A percentile compares a stretch with the other conserved stretches of the same genome.
These are phyloP conservation scores for Pseudomyrmex flavicornis DNA, from an alignment of 1,140 invertebrate genomes.

Conservation along the genomic window DNA sequence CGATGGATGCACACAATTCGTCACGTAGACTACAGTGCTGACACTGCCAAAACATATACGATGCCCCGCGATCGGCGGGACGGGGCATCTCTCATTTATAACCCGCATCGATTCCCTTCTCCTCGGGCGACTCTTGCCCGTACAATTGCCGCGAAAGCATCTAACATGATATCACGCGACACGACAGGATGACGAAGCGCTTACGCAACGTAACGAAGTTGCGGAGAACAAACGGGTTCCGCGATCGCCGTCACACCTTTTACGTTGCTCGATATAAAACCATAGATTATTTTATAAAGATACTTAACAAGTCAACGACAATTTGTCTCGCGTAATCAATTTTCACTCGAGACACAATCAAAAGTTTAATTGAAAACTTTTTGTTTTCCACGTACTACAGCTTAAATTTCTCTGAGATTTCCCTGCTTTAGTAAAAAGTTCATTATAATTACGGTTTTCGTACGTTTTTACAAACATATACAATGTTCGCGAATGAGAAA, in stretches of 20 bases:
- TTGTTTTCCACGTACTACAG: no score
- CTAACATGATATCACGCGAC: conserved; percentile 23
- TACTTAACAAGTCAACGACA: no score
- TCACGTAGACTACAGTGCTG: conserved; percentile 44
- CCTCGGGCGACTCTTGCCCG: conserved; percentile 1
- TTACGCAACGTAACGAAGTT: conserved; percentile 8
- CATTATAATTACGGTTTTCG: conserved; percentile 3
- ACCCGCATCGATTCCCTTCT: conserved; percentile 22
- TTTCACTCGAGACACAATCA: no score
- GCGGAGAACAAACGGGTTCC: neutral
- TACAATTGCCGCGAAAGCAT: conserved; percentile 34
- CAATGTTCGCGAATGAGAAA: neutral
- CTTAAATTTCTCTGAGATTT: no score
- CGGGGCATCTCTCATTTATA: conserved; percentile 37
- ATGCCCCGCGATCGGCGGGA: neutral
- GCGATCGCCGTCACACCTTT: neutral
- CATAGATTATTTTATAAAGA: no score
- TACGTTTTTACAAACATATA: neutral
- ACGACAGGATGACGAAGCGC: conserved; percentile 14
- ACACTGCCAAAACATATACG: conserved; percentile 59
- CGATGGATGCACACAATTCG: conserved; percentile 55
- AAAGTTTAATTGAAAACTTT: no score
- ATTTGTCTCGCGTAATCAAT: no score
- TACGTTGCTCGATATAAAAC: no score
- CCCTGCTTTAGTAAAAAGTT: neutral